Conservation (phyloP, 1,140 invertebrate species). For the Drosophila ambigua region DNA sequence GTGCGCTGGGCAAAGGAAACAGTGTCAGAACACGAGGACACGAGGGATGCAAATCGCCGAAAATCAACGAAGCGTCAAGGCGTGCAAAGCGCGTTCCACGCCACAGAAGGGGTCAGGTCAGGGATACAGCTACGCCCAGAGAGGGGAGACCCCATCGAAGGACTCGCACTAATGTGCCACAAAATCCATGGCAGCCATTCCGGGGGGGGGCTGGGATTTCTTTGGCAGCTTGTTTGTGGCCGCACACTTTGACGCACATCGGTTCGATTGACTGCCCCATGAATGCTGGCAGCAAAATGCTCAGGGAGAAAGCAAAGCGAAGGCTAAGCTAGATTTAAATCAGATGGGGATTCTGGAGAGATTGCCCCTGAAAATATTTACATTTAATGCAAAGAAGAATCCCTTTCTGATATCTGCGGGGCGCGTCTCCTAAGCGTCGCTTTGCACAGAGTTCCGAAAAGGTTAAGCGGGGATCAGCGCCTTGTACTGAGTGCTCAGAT, state of each 20-base stretch:
- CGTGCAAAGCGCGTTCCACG: conserved; percentile 43
- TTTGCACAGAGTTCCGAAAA: no score
- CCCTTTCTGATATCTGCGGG: no score
- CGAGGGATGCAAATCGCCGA: conserved; percentile 68
- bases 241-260: conserved; percentile 37
- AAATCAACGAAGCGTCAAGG: conserved; percentile 64
- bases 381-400: no score
- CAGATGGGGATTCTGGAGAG: no score
- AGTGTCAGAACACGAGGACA: neutral
- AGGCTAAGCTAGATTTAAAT: no score
- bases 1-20: no score
- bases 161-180: conserved; percentile 49
- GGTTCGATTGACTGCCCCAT: conserved; percentile 37
- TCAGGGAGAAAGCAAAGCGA: no score
- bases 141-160: neutral
- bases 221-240: conserved; percentile 3
- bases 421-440: no score
- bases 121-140: neutral
- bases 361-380: no score
- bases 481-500: no score
- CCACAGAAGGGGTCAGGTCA: conserved; percentile 12
- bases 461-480: no score
- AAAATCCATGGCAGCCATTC: conserved; percentile 66
- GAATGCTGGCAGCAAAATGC: neutral
- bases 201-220: conserved; percentile 11